These are phyloP conservation scores for Sarcophaga rosellei DNA, from an alignment of 2,888 invertebrate genomes.

Conservation along the genomic window DNA sequence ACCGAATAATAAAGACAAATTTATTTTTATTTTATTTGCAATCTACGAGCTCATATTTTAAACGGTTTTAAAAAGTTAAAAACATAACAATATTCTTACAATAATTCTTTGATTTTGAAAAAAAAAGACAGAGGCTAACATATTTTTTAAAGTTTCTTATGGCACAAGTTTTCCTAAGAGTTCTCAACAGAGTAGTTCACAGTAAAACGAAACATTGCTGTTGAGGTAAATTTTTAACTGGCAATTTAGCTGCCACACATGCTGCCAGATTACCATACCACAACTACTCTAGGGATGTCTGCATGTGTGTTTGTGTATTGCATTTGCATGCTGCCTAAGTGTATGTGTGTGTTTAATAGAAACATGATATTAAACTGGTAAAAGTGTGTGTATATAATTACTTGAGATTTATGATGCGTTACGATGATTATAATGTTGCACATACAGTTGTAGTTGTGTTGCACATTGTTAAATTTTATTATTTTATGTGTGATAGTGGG, in stretches of 20 bases:
- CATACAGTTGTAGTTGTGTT: conserved; percentile 22
- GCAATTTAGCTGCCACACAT: neutral
- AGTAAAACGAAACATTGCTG: neutral
- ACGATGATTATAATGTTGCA: conserved; percentile 49
- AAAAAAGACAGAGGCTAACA: neutral
- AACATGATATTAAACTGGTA: conserved; percentile 34
- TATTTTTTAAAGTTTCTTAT: neutral
- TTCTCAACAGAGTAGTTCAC: neutral
- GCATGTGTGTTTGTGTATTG: neutral
- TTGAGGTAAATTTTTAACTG: too few relatives aligned
- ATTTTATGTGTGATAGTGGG: neutral
- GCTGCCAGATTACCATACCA: neutral
- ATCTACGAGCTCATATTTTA: too few relatives aligned
- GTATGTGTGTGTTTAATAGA: conserved; percentile 4
- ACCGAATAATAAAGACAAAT: too few relatives aligned
- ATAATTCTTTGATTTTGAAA: neutral
- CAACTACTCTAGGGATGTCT: neutral
- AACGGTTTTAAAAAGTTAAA: too few relatives aligned
- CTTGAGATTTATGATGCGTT: conserved; percentile 63
- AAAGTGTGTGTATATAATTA: conserved; percentile 59
- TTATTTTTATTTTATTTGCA: too few relatives aligned
- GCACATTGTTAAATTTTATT: neutral
- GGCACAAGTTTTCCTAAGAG: neutral
- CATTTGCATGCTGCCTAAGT: conserved; percentile 15
- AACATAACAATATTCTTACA: too few relatives aligned